Conservation (phyloP, 2,113 vertebrate genomes). For the Oryzias curvinotus region DNA sequence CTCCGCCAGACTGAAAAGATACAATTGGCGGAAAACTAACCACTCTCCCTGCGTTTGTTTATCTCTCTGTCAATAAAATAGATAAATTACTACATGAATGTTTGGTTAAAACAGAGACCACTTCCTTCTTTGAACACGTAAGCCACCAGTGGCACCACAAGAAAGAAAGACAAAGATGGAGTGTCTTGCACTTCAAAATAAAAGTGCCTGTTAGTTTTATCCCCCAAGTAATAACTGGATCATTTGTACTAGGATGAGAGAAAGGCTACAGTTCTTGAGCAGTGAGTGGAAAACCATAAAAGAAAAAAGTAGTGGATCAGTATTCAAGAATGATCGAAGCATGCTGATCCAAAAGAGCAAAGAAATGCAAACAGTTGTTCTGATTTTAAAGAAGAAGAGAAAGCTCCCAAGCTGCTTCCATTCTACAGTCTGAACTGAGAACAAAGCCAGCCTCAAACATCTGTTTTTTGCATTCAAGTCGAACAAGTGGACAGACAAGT, state of each 20-base stretch:
- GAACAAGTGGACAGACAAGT: slow-evolving; percentile 19
- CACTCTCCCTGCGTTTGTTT: slow-evolving; percentile 37
- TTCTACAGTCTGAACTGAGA: slow-evolving; percentile 32
- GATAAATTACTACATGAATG: slow-evolving; percentile 22
- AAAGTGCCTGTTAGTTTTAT: slow-evolving; percentile 15
- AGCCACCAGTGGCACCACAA: slow-evolving; percentile 32
- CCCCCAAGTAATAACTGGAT: slow-evolving; percentile 8
- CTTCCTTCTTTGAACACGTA: slow-evolving; percentile 36
- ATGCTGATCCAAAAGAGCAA: slow-evolving; percentile 40
- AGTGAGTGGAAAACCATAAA: background rate
- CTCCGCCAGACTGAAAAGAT: slow-evolving; percentile 31
- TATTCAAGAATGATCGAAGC: background rate
- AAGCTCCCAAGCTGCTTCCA: slow-evolving; percentile 27
- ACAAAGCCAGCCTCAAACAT: slow-evolving; percentile 51
- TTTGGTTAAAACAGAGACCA: slow-evolving; percentile 30
- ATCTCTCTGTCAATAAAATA: slow-evolving; percentile 49
- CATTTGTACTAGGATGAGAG: slow-evolving; percentile 1
- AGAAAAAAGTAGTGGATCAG: background rate
- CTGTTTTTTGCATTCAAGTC: slow-evolving; percentile 50
- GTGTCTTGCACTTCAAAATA: slow-evolving; percentile 36
- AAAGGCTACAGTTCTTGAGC: background rate
- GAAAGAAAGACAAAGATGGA: slow-evolving; percentile 43
- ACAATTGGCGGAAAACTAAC: slow-evolving; percentile 50
- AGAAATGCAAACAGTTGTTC: slow-evolving; percentile 39
- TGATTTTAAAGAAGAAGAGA: slow-evolving; percentile 20